These are phyloP conservation scores for Ophiodon elongatus DNA, from an alignment of 2,113 vertebrate species.

Conservation along the genomic window DNA sequence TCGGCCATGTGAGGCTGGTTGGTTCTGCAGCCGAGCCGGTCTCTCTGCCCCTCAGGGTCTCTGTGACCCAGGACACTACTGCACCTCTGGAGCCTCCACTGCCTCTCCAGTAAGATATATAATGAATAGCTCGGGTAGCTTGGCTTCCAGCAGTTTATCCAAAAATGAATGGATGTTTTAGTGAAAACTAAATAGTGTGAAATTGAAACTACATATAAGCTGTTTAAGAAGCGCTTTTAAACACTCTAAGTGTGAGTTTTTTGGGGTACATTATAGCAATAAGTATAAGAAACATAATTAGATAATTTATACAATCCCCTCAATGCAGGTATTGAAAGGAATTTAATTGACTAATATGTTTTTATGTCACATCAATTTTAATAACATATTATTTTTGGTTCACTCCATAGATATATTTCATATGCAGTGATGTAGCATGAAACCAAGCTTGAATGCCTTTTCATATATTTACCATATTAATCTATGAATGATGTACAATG, in stretches of 20 bases:
- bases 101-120: constrained; percentile 85
- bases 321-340: background rate
- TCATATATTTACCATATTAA: background rate
- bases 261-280: background rate
- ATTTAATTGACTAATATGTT: background rate
- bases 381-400: background rate
- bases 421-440: background rate
- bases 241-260: background rate
- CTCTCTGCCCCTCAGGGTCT: constrained; percentile 86
- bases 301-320: background rate
- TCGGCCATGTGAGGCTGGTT: constrained; percentile 85
- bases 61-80: constrained; percentile 86
- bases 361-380: background rate
- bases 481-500: background rate
- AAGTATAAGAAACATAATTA: background rate
- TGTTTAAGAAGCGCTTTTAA: background rate
- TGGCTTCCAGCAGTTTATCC: background rate
- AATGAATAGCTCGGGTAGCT: background rate
- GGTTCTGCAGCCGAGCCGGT: constrained; percentile 86
- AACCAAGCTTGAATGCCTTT: background rate
- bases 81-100: constrained; percentile 82
- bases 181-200: background rate
- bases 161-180: background rate
- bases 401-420: background rate
- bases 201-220: background rate